Conservation (phyloP, 2,113 vertebrate species). For the Excalfactoria chinensis region DNA sequence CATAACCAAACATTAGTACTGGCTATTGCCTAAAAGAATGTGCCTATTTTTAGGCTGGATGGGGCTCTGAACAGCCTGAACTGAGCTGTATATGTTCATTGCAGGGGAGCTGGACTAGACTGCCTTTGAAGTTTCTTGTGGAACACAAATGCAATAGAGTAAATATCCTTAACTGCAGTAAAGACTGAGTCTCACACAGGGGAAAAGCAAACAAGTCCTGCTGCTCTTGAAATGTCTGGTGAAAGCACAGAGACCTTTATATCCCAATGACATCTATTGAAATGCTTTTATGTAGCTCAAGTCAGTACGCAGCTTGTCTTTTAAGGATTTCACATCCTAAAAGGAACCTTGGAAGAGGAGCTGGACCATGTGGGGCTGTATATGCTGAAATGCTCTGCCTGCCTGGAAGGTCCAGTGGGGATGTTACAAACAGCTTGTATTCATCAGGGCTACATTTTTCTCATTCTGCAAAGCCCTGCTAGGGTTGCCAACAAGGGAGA, state of each 20-base stretch:
- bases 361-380: fast-evolving
- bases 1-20: not conserved
- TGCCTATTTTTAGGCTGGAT: not conserved
- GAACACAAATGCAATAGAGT: not conserved
- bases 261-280: not conserved
- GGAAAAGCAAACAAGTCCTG: not conserved
- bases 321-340: fast-evolving
- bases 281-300: not conserved
- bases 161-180: not conserved
- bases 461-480: not conserved
- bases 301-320: not conserved
- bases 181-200: not conserved
- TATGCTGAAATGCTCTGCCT: not conserved
- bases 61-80: too few species aligned
- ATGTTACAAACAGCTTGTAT: not conserved
- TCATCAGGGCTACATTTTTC: not conserved
- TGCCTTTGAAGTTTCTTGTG: not conserved
- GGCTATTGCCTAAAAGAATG: not conserved
- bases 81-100: too few species aligned
- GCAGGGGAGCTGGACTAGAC: too few species aligned
- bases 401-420: not conserved
- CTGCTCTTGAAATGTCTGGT: not conserved
- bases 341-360: not conserved
- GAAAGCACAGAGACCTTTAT: not conserved
- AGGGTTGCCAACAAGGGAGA: not conserved